Conservation (phyloP, 2,113 vertebrate species). For the Corynorhinus townsendii region DNA sequence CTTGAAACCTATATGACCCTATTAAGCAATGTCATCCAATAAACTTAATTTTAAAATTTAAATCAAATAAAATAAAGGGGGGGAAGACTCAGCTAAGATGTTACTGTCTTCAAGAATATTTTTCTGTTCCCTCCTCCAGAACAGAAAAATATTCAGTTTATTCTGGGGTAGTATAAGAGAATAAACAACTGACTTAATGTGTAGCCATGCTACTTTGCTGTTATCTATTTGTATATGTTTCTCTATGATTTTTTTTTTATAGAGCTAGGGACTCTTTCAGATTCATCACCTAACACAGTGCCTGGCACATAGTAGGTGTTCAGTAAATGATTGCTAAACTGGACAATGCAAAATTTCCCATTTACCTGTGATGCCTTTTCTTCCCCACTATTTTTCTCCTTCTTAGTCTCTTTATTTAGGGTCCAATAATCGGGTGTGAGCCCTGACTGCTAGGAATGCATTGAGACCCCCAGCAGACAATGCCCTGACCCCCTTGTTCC, state of each 20-base stretch:
- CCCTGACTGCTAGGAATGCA: not conserved
- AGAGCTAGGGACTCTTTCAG: not conserved
- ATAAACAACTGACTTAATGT: not conserved
- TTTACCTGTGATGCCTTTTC: not conserved
- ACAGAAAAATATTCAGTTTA: no score
- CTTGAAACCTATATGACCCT: not conserved
- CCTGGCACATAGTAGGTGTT: not conserved
- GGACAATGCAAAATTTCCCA: not conserved
- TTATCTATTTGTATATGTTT: not conserved
- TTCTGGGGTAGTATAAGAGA: no score
- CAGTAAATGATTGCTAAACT: not conserved
- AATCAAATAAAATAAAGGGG: not conserved
- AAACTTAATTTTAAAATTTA: not conserved
- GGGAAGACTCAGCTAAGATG: not conserved
- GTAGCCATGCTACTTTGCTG: not conserved
- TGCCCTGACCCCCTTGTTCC: not conserved
- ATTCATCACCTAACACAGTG: not conserved
- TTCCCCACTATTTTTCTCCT: not conserved
- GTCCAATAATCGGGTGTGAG: not conserved
- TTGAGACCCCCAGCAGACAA: not conserved
- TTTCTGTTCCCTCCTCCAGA: not conserved
- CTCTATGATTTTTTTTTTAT: not conserved
- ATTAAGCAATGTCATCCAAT: not conserved
- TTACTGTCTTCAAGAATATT: not conserved
- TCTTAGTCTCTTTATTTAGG: not conserved